These are phyloP conservation scores for Rhynchonycteris naso DNA, from an alignment of 2,797 vertebrate species.

Conservation along the genomic window DNA sequence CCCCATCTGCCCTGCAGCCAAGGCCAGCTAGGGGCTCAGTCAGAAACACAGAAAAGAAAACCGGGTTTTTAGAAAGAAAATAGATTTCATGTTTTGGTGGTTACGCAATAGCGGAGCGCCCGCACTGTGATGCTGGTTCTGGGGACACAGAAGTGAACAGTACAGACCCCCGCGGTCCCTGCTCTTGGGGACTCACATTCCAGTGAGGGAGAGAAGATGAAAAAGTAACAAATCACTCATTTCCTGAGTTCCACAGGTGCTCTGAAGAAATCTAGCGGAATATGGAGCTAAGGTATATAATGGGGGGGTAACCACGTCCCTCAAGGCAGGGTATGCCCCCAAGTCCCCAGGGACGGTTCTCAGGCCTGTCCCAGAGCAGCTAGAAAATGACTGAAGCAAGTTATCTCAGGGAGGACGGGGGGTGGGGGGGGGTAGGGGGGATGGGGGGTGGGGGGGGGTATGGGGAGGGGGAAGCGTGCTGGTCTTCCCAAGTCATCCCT, in stretches of 20 bases:
- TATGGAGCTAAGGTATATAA: background rate
- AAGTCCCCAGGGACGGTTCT: background rate
- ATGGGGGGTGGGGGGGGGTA: background rate
- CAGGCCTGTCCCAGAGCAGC: background rate
- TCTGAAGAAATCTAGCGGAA: constrained; percentile 35
- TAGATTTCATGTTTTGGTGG: background rate
- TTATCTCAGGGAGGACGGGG: background rate
- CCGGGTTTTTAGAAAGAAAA: background rate
- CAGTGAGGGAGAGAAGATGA: background rate
- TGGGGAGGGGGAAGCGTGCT: background rate
- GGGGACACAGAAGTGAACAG: background rate
- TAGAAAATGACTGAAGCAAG: constrained; percentile 42
- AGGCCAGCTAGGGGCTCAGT: background rate
- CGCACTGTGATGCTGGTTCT: background rate
- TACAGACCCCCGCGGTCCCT: background rate
- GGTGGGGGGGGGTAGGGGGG: background rate
- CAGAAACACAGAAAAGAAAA: constrained; percentile 38
- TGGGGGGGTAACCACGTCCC: background rate
- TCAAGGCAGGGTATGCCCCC: background rate
- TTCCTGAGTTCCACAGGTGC: constrained; percentile 23
- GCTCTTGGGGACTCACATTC: constrained; percentile 25
- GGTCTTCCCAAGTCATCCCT: constrained; percentile 45
- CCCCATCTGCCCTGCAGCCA: background rate
- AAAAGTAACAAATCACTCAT: constrained; percentile 13
- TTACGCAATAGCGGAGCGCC: background rate